Conservation (phyloP, 2,888 invertebrate genomes). For the Hyppa rectilinea region DNA sequence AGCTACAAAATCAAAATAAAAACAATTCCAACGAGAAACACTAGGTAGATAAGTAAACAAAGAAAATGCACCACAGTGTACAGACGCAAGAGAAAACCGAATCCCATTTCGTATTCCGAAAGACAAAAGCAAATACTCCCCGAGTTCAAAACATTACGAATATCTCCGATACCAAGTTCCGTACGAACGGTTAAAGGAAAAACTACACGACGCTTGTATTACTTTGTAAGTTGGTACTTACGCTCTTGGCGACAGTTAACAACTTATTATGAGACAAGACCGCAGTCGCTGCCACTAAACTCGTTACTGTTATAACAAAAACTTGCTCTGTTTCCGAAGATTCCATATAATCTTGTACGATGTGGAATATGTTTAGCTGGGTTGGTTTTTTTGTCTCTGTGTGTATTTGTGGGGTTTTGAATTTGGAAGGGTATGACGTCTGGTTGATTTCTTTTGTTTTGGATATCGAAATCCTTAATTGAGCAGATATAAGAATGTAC, state of each 20-base stretch:
- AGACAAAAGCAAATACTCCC: constrained; percentile 52
- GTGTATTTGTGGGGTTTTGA: not conserved
- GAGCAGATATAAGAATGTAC: not conserved
- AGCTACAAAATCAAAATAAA: not conserved
- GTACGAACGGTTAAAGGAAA: constrained; percentile 61
- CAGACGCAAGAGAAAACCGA: constrained; percentile 14
- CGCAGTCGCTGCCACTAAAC: constrained; percentile 62
- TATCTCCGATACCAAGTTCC: constrained; percentile 54
- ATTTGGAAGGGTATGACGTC: not conserved
- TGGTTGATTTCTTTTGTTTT: constrained; percentile 6
- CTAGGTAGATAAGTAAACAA: too few species aligned
- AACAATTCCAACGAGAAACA: not conserved
- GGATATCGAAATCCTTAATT: not conserved
- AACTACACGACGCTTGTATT: constrained; percentile 67
- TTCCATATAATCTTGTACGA: constrained; percentile 29
- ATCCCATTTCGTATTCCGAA: constrained; percentile 31
- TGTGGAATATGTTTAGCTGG: constrained; percentile 5
- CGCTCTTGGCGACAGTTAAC: constrained; percentile 61
- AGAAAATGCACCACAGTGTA: constrained; percentile 22
- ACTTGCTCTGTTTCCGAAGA: constrained; percentile 47
- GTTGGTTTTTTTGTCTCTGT: constrained; percentile 7
- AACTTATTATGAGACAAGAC: constrained; percentile 72
- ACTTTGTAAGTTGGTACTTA: constrained; percentile 65
- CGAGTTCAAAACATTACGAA: constrained; percentile 50
- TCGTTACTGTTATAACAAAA: constrained; percentile 59